Evolutionary conservation across 2,113 vertebrate genomes (phyloP), one percentile per base, ranked within the genome.

Genomic region (Mellivora capensis): DNA sequence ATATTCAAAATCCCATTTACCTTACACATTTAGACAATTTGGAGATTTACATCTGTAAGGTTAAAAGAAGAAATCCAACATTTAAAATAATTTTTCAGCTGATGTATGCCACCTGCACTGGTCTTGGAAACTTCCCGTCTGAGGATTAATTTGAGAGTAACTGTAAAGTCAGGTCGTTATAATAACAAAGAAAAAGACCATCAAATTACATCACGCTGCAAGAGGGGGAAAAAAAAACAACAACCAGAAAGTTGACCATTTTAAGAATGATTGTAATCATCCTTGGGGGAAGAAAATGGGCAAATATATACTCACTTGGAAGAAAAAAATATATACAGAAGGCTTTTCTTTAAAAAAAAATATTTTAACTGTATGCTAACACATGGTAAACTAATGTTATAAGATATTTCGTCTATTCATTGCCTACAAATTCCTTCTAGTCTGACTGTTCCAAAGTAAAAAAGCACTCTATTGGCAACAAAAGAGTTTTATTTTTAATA

Each of bases 41-140:
- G 67, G 77, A 62, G 87, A 97, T 95, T 97, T 91, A 91, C 87
- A 98, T 52, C 80, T 97, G 81, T 71, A 98, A 62, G 62, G 21
- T 25, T 67, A 96, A 96, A 82, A 62, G 34, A 96, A 94, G 72
- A 98, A 37, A 87, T 77, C 18, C 95, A 97, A 89, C 34, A 96
- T 54, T 84, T 97, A 57, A 23, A 96, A 62, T 85, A 96, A 49
- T 67, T 85, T 42, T 62, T 89, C n/a, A 69, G 72, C 44, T 91
- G 67, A 95, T 84, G 61, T 71, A 91, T 91, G 77, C 61, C 12
- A 77, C 23, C 39, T 94, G 80, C 54, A 64, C 0, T 64, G 27
- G 34, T 83, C 90, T 97, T 91, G 86, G 29, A 94, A 98, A 94
- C 76, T 42, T 29, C 23, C 27, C 90, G 34, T 87, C 21, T 96